Evolutionary conservation across 2,888 invertebrate genomes (phyloP), one percentile per base, ranked within the genome.

Genomic region (Aspidiotus destructor): DNA sequence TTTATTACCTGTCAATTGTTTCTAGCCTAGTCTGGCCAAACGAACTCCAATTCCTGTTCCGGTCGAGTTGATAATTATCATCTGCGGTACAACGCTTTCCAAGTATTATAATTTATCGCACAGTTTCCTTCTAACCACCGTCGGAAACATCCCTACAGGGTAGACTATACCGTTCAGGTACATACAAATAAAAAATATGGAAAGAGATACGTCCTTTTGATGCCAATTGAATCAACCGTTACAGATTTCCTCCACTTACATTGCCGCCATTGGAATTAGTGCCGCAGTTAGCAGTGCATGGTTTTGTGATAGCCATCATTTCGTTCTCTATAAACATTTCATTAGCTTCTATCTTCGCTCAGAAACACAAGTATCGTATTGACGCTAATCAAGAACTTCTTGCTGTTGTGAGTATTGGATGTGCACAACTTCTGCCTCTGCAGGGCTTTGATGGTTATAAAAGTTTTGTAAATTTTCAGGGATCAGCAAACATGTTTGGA

Each of bases 141-240:
- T 93, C 7, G 89, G 89, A 10, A 76, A 84, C 69, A 89, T 92
- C 75, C 91, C 92, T 68, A 87, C 86, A 52, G 92, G 92, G 91
- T 92, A 78, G 82, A 82, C 48, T 62, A 48, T 8, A 48, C 16
- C 9, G n/a, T 28, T 28, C 28, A 28, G 28, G 28, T 28, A 28
- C 28, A 28, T 28, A 28, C 28, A 5, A 28, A 3, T 28, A 28
- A 28, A 28, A 28, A 28, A 28, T 28, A 28, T 28, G 28, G 2
- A 28, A 5, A 28, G 28, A 28, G 28, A 28, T 28, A 28, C 28
- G 28, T 52, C 52, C n/a, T 2, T 13, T 13, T 13, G 52, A 52
- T n/a, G 52, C 13, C n/a, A 52, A 13, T 62, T 53, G 17, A 52
- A 62, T 60, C 53, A 17, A 8, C 16, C 48, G 9, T 63, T 60